phyloP scores from a whole-genome alignment of 2,113 vertebrate species.

The Amia ocellicauda region DNA sequence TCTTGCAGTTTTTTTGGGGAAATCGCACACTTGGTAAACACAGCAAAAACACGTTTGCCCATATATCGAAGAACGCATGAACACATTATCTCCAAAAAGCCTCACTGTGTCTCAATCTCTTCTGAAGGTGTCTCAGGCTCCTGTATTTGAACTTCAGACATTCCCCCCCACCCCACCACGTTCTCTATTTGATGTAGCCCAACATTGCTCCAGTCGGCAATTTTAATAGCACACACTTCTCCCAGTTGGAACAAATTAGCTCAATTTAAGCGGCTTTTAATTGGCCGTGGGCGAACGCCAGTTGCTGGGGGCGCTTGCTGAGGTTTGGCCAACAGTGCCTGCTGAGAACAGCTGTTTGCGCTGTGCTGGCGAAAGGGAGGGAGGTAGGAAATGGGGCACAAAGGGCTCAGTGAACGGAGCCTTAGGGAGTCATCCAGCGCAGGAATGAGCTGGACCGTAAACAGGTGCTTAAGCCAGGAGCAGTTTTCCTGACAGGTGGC shows the following conservation, averaged over 20 bases:
- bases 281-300: background rate
- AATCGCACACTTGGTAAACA: too few species aligned
- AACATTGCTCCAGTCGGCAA: background rate
- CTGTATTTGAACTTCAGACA: background rate
- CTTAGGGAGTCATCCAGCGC: constrained; percentile 16
- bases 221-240: background rate
- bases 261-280: background rate
- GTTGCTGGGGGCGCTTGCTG: background rate
- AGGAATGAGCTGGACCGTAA: constrained; percentile 30
- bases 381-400: constrained; percentile 39
- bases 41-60: too few species aligned
- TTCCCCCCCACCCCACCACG: background rate
- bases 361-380: constrained; percentile 9
- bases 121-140: too few species aligned
- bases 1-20: too few species aligned
- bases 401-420: constrained; percentile 37
- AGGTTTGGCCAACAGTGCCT: background rate
- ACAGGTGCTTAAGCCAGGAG: constrained; percentile 50
- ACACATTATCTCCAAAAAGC: too few species aligned
- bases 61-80: too few species aligned
- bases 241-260: constrained; percentile 14
- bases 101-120: too few species aligned
- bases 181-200: background rate
- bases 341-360: constrained; percentile 6
- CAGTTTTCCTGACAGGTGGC: constrained; percentile 41